A percentile compares a stretch with the other conserved stretches of the same genome.
These are phyloP conservation scores for Channallabes apus DNA, from an alignment of 2,797 vertebrate species.

Conservation along the genomic window DNA sequence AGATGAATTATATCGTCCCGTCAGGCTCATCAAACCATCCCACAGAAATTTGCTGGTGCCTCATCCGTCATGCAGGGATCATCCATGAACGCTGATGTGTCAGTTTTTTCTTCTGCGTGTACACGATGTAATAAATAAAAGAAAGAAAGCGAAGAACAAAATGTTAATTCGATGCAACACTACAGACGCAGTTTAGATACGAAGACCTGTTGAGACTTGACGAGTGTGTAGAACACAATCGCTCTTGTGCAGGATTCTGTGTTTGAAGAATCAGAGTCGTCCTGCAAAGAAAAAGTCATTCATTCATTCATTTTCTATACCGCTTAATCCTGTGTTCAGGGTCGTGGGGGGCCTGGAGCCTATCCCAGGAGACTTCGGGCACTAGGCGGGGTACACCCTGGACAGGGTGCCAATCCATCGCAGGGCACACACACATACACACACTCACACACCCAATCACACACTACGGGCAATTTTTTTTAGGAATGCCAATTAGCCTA, in stretches of 20 bases:
- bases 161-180: neutral
- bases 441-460: too few species aligned
- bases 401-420: too few species aligned
- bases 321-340: too few species aligned
- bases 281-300: neutral
- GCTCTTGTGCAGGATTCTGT: neutral
- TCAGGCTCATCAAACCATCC: neutral
- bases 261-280: neutral
- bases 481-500: too few species aligned
- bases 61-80: neutral
- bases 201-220: neutral
- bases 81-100: neutral
- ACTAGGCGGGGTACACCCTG: too few species aligned
- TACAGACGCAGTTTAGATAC: constrained; percentile 10
- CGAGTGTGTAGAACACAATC: neutral
- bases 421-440: too few species aligned
- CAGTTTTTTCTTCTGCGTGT: neutral
- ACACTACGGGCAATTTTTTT: too few species aligned
- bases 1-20: too few species aligned
- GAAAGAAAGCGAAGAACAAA: neutral
- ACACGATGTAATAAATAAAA: neutral
- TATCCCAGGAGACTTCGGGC: too few species aligned
- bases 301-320: too few species aligned
- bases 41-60: neutral
- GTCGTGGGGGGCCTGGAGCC: too few species aligned